These are phyloP conservation scores for Ethmia dodecea DNA, from an alignment of 2,888 invertebrate species.

Conservation along the genomic window DNA sequence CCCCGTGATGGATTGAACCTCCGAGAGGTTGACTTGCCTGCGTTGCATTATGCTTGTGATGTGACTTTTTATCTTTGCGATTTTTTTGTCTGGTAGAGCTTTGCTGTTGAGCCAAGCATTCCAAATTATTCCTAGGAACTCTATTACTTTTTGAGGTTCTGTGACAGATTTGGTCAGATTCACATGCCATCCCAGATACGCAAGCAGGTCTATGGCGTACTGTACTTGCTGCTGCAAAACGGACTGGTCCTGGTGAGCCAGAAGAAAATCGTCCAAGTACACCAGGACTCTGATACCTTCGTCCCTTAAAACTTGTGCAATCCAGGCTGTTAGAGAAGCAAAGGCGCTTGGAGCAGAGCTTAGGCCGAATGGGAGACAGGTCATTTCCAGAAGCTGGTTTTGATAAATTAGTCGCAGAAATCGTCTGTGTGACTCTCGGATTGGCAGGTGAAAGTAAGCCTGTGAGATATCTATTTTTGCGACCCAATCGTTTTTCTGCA, in stretches of 20 bases:
- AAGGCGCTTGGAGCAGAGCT: constrained; percentile 9
- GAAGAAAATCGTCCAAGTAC: constrained; percentile 11
- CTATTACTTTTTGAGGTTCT: not conserved
- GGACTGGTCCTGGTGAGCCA: not conserved
- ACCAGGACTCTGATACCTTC: constrained; percentile 7
- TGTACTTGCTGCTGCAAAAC: not conserved
- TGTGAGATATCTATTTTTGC: too few relatives aligned
- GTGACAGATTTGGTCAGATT: not conserved
- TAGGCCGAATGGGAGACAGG: constrained; percentile 13
- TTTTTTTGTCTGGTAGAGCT: not conserved
- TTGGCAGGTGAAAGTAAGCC: constrained; percentile 1
- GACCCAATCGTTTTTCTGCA: too few relatives aligned
- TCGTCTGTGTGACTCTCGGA: not conserved
- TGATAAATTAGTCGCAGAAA: constrained; percentile 3
- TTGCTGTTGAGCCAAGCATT: not conserved
- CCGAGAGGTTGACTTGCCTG: constrained; percentile 4
- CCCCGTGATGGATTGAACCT: not conserved
- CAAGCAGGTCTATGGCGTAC: not conserved
- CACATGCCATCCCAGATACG: not conserved
- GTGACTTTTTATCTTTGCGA: too few relatives aligned
- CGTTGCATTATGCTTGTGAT: constrained; percentile 4
- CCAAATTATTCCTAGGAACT: constrained; percentile 1
- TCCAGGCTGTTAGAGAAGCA: constrained; percentile 8
- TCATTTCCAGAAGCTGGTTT: constrained; percentile 1
- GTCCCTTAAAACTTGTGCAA: constrained; percentile 4